These are phyloP conservation scores for Halictus rubicundus DNA, from an alignment of 1,140 invertebrate genomes.

Conservation along the genomic window DNA sequence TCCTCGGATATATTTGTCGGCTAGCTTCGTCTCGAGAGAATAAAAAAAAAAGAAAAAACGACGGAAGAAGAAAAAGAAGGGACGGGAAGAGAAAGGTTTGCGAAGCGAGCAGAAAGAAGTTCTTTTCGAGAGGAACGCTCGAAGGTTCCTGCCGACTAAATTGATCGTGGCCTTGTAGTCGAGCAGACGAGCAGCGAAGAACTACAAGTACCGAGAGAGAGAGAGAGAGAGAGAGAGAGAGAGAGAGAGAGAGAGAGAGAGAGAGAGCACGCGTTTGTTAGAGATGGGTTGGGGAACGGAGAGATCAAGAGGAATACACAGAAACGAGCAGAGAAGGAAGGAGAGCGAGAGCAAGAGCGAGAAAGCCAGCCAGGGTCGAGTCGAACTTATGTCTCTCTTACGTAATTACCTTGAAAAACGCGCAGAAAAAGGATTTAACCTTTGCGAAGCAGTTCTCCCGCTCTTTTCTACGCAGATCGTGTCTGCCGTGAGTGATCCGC, in stretches of 20 bases:
- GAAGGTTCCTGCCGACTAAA: constrained; percentile 37
- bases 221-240: constrained; percentile 17
- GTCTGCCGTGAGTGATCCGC: neutral
- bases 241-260: constrained; percentile 10
- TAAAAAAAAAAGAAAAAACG: neutral
- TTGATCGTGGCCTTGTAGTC: constrained; percentile 46
- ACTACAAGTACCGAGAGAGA: constrained; percentile 46
- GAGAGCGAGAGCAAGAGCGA: neutral
- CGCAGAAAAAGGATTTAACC: constrained; percentile 29
- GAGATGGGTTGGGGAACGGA: neutral
- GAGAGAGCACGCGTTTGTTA: constrained; percentile 1
- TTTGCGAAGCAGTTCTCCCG: neutral
- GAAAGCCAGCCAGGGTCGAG: constrained; percentile 45
- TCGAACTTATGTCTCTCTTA: constrained; percentile 51
- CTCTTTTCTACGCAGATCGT: neutral
- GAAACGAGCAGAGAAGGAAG: neutral
- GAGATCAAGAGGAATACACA: neutral
- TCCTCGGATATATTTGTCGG: constrained; percentile 36
- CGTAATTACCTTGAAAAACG: constrained; percentile 44
- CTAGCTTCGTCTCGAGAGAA: neutral
- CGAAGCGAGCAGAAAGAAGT: too few relatives aligned
- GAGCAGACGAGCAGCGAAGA: constrained; percentile 40
- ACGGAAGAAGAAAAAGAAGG: neutral
- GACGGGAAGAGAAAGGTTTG: neutral
- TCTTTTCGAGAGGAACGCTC: constrained; percentile 34